These are phyloP conservation scores for Phaedon cochleariae DNA, from an alignment of 2,888 invertebrate species.

Conservation along the genomic window DNA sequence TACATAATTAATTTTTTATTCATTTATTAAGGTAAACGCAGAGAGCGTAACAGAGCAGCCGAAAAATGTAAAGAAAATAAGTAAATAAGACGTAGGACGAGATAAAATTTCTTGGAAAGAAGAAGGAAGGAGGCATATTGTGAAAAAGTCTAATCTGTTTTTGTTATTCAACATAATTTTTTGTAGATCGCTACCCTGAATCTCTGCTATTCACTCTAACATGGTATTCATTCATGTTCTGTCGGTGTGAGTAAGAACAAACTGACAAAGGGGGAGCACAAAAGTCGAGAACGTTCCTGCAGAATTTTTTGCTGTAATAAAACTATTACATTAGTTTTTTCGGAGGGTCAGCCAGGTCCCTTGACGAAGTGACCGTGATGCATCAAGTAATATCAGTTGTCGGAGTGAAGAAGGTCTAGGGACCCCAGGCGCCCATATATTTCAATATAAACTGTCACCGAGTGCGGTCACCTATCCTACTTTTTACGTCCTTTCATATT, in stretches of 20 bases:
- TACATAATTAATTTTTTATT: too few species aligned
- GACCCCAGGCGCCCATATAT: slow-evolving; percentile 61
- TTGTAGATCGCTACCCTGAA: not conserved
- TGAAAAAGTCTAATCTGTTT: too few species aligned
- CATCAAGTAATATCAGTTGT: slow-evolving; percentile 64
- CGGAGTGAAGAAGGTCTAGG: slow-evolving; percentile 57
- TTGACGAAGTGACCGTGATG: slow-evolving; percentile 62
- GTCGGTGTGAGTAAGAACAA: not conserved
- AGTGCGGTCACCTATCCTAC: slow-evolving; percentile 26
- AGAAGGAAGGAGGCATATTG: too few species aligned
- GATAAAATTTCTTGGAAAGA: too few species aligned
- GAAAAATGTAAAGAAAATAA: too few species aligned
- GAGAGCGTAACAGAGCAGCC: too few species aligned
- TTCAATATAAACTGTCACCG: slow-evolving; percentile 62
- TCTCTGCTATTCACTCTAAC: too few species aligned
- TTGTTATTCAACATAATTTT: too few species aligned
- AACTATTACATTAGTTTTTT: slow-evolving; percentile 63
- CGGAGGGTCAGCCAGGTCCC: slow-evolving; percentile 57
- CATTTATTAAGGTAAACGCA: too few species aligned
- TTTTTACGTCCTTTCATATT: slow-evolving; percentile 42
- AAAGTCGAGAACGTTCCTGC: slow-evolving; percentile 32
- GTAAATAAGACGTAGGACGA: too few species aligned
- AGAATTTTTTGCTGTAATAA: slow-evolving; percentile 59
- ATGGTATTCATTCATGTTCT: too few species aligned
- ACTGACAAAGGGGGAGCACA: slow-evolving; percentile 32